phyloP scores from a whole-genome alignment of 2,888 invertebrate species.

The Venusia cambrica region DNA sequence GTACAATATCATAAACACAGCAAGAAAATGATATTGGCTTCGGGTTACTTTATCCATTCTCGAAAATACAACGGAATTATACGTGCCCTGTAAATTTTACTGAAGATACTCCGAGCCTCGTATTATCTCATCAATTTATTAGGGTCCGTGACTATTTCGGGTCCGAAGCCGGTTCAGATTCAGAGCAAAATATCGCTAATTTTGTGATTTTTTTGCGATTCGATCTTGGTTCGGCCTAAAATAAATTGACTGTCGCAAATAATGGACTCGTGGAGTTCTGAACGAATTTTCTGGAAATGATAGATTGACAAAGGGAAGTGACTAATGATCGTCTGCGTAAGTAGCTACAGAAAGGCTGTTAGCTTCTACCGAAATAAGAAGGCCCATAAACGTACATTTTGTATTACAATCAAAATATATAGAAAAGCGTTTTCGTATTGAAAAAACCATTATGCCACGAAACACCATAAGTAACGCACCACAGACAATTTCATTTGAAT shows the following conservation, averaged over 20 bases:
- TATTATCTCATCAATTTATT: slow-evolving; percentile 14
- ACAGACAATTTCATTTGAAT: too few relatives aligned
- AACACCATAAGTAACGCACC: too few relatives aligned
- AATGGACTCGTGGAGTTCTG: slow-evolving; percentile 2
- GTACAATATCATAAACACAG: too few relatives aligned
- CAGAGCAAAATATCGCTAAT: slow-evolving; percentile 9
- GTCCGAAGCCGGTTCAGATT: slow-evolving; percentile 6
- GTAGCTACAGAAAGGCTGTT: slow-evolving; percentile 8
- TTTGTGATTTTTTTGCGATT: background rate
- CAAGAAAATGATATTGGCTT: too few relatives aligned
- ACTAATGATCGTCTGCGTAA: slow-evolving; percentile 8
- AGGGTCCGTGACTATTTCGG: slow-evolving; percentile 11
- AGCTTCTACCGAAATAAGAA: slow-evolving; percentile 7
- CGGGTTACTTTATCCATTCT: too few relatives aligned
- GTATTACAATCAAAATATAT: too few relatives aligned
- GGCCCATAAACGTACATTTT: too few relatives aligned
- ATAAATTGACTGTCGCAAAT: slow-evolving; percentile 3
- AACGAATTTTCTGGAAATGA: slow-evolving; percentile 2
- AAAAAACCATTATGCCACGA: too few relatives aligned
- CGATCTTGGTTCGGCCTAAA: slow-evolving; percentile 4
- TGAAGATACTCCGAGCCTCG: slow-evolving; percentile 2
- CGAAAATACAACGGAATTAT: too few relatives aligned
- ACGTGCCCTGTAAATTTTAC: background rate
- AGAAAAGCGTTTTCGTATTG: too few relatives aligned
- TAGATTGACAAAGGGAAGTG: slow-evolving; percentile 10